Percentiles rank a stretch among this genome's conserved stretches.
phyloP scores from a whole-genome alignment of 1,140 invertebrate genomes.

The Eumaeus atala region DNA sequence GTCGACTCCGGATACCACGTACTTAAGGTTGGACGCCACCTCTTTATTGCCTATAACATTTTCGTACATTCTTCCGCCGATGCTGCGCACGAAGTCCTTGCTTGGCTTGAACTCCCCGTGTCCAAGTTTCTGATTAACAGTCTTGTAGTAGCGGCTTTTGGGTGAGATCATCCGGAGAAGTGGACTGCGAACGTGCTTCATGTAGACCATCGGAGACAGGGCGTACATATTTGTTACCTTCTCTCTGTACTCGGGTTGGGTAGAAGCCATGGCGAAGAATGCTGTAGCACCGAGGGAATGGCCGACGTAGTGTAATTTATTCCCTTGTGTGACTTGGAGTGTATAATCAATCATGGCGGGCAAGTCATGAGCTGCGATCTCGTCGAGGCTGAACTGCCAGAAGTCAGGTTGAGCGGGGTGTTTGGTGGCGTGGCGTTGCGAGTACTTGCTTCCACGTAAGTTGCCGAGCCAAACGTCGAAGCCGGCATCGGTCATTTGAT shows the following conservation, averaged over 20 bases:
- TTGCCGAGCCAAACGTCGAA: slow-evolving; percentile 87
- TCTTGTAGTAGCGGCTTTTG: slow-evolving; percentile 72
- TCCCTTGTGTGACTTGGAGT: slow-evolving; percentile 68
- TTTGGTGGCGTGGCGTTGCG: slow-evolving; percentile 74
- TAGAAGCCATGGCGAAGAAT: slow-evolving; percentile 73
- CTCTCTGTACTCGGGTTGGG: slow-evolving; percentile 77
- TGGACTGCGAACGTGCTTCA: slow-evolving; percentile 76
- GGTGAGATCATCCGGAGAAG: slow-evolving; percentile 64
- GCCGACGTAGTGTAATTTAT: slow-evolving; percentile 79
- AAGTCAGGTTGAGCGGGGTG: slow-evolving; percentile 58
- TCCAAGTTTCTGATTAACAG: slow-evolving; percentile 75
- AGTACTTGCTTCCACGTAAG: slow-evolving; percentile 82
- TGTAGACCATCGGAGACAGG: slow-evolving; percentile 79
- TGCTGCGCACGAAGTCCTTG: slow-evolving; percentile 51
- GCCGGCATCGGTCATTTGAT: slow-evolving; percentile 71
- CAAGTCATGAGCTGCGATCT: slow-evolving; percentile 83
- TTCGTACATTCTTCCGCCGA: slow-evolving; percentile 72
- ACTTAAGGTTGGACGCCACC: slow-evolving; percentile 76
- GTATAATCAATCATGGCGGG: slow-evolving; percentile 84
- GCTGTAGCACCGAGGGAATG: slow-evolving; percentile 72
- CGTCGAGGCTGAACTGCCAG: slow-evolving; percentile 78
- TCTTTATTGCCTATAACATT: slow-evolving; percentile 64
- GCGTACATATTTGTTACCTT: slow-evolving; percentile 79
- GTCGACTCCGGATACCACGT: slow-evolving; percentile 75
- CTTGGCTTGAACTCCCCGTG: slow-evolving; percentile 75